These are phyloP conservation scores for Dipodomys stephensi DNA, from an alignment of 2,113 vertebrate species.

Conservation along the genomic window DNA sequence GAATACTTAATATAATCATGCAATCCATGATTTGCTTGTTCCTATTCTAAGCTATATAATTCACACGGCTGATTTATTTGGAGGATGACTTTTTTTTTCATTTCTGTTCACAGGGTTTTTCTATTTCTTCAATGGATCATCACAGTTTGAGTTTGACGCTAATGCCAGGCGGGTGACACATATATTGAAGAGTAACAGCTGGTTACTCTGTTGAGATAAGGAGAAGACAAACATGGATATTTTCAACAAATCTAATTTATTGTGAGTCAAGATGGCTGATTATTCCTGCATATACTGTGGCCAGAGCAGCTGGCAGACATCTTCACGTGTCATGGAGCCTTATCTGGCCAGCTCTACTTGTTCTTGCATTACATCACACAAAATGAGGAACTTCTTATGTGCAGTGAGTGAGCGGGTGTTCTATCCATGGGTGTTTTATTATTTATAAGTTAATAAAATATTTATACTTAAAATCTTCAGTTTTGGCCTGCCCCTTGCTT, in stretches of 20 bases:
- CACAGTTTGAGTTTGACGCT: constrained; percentile 89
- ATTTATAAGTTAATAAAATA: constrained; percentile 59
- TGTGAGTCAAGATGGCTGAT: neutral
- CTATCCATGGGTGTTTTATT: neutral
- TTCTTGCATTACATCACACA: neutral
- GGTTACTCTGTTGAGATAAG: constrained; percentile 85
- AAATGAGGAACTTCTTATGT: neutral
- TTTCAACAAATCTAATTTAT: neutral
- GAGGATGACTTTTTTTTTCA: neutral
- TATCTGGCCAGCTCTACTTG: neutral
- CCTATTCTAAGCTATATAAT: neutral
- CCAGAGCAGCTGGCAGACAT: neutral
- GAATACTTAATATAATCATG: neutral
- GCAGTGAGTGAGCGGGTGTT: neutral
- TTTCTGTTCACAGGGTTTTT: constrained; percentile 84
- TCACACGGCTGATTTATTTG: neutral
- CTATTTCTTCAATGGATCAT: constrained; percentile 88
- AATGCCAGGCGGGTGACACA: constrained; percentile 84
- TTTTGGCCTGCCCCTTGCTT: neutral
- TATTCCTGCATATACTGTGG: neutral
- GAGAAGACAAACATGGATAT: neutral
- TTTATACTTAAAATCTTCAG: neutral
- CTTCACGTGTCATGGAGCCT: neutral
- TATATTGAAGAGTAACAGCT: constrained; percentile 85
- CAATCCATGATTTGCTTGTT: neutral